A percentile compares a stretch with the other conserved stretches of the same genome.
phyloP scores from a whole-genome alignment of 2,113 vertebrate genomes.

The Piaya cayana region DNA sequence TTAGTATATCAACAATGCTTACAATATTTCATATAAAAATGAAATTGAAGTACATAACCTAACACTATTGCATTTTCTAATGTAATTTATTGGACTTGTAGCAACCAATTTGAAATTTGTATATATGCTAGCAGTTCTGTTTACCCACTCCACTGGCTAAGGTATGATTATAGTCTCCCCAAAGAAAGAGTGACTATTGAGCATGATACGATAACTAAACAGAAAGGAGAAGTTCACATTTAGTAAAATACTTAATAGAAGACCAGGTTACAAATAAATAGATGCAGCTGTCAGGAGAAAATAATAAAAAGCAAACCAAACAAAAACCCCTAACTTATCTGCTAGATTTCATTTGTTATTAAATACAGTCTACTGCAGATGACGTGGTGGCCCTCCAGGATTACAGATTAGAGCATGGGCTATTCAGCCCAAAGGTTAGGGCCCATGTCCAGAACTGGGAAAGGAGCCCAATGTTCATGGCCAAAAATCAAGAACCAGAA shows the following conservation, averaged over 20 bases:
- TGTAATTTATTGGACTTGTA: background rate
- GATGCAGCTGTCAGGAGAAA: background rate
- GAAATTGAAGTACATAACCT: background rate
- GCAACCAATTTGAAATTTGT: background rate
- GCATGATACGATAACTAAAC: background rate
- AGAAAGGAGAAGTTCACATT: background rate
- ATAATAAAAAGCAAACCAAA: too few species aligned
- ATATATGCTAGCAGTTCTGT: background rate
- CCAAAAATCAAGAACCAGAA: slow-evolving; percentile 35
- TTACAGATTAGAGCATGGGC: slow-evolving; percentile 30
- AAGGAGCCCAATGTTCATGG: background rate
- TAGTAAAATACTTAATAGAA: background rate
- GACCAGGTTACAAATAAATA: background rate
- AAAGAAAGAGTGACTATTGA: background rate
- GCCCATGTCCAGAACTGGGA: slow-evolving; percentile 24
- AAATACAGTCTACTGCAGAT: slow-evolving; percentile 11
- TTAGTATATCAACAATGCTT: background rate
- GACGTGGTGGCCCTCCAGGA: slow-evolving; percentile 33
- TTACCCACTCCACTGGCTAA: background rate
- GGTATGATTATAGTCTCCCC: background rate
- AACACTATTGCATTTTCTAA: background rate
- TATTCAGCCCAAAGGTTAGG: slow-evolving; percentile 56
- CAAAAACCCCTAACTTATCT: background rate
- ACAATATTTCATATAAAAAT: background rate
- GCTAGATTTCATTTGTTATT: background rate